Evolutionary conservation across 2,888 invertebrate species (phyloP).

Genomic region (Axea sp.): DNA sequence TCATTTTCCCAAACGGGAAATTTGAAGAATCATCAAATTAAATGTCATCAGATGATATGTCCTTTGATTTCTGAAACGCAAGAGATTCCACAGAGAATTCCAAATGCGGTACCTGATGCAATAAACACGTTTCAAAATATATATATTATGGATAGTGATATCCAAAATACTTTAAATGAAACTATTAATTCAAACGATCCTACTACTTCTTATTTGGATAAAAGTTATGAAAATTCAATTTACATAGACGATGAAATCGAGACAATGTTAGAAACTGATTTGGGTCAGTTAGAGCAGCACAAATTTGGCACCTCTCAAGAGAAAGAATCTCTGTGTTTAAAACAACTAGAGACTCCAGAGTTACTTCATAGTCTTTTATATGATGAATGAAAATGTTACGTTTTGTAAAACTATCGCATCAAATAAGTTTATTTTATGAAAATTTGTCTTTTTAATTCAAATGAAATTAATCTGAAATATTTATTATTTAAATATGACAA

Average conservation of each 20-base stretch:
- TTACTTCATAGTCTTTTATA: slow-evolving; percentile 74
- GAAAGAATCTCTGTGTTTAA: slow-evolving; percentile 72
- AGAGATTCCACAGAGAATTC: slow-evolving; percentile 39
- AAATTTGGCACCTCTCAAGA: slow-evolving; percentile 68
- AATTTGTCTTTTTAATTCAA: too few species aligned
- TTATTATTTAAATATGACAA: too few species aligned
- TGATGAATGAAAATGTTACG: slow-evolving; percentile 68
- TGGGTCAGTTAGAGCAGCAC: slow-evolving; percentile 69
- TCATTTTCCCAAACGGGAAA: slow-evolving; percentile 76
- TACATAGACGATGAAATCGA: slow-evolving; percentile 73
- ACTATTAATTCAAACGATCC: slow-evolving; percentile 74
- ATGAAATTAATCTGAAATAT: too few species aligned
- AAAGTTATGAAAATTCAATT: slow-evolving; percentile 72
- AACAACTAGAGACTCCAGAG: slow-evolving; percentile 76
- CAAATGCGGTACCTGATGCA: slow-evolving; percentile 45
- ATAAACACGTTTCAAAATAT: slow-evolving; percentile 70
- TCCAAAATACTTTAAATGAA: slow-evolving; percentile 75
- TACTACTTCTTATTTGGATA: slow-evolving; percentile 69
- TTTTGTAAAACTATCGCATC: too few species aligned
- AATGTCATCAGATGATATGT: slow-evolving; percentile 70
- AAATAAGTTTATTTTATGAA: too few species aligned
- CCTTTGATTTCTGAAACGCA: slow-evolving; percentile 63
- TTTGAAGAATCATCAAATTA: slow-evolving; percentile 73
- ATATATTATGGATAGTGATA: slow-evolving; percentile 74
- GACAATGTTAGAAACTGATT: slow-evolving; percentile 54